Evolutionary conservation across 2,797 vertebrate genomes (phyloP).

Genomic region (Ambastaia sidthimunki): DNA sequence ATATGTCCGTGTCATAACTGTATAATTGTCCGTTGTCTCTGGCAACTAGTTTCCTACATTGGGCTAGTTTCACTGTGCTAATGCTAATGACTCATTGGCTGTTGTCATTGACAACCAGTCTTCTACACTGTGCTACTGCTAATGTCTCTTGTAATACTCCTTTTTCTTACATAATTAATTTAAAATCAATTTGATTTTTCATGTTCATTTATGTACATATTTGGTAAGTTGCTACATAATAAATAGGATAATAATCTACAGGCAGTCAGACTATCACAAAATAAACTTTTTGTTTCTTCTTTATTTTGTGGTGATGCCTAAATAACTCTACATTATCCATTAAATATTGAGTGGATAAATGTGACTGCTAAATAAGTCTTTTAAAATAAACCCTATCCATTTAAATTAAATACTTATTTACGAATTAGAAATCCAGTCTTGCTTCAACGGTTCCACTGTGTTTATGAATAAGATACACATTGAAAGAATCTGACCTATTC

Average conservation of each 20-base stretch:
- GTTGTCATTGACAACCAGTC: not conserved
- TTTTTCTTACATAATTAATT: not conserved
- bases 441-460: constrained; percentile 30
- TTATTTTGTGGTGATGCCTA: too few relatives aligned
- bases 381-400: not conserved
- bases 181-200: not conserved
- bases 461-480: constrained; percentile 10
- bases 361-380: too few relatives aligned
- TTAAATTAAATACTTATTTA: not conserved
- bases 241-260: not conserved
- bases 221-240: not conserved
- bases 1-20: not conserved
- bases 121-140: not conserved
- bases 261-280: not conserved
- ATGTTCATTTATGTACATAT: not conserved
- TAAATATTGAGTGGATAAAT: too few relatives aligned
- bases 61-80: not conserved
- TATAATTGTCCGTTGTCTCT: not conserved
- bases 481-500: not conserved
- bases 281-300: not conserved
- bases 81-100: too few relatives aligned
- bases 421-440: not conserved
- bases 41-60: too few relatives aligned
- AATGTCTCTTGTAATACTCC: not conserved
- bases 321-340: too few relatives aligned